Evolutionary conservation across 2,888 invertebrate genomes (phyloP).

Genomic region (Trichogramma evanescens): DNA sequence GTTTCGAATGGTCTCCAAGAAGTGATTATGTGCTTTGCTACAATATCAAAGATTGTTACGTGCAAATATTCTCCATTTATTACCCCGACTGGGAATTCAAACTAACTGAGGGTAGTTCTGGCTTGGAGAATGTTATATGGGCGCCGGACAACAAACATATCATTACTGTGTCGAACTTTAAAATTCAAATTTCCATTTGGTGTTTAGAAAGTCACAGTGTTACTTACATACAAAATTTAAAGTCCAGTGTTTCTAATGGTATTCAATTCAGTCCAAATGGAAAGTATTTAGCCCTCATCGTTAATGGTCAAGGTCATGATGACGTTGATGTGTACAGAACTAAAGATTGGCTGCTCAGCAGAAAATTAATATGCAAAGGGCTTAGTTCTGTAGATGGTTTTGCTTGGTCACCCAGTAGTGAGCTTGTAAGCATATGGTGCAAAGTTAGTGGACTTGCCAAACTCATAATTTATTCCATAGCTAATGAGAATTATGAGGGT

Average conservation of each 20-base stretch:
- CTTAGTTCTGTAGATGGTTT: conserved; percentile 37
- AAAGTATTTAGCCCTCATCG: conserved; percentile 32
- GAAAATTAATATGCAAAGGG: conserved; percentile 40
- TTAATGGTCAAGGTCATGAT: conserved; percentile 31
- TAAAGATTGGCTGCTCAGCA: conserved; percentile 37
- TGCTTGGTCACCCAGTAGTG: conserved; percentile 41
- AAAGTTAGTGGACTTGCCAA: conserved; percentile 35
- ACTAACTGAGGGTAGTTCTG: conserved; percentile 51
- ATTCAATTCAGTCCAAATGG: conserved; percentile 34
- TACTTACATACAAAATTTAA: conserved; percentile 36
- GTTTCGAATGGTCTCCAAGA: conserved; percentile 43
- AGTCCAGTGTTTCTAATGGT: conserved; percentile 31
- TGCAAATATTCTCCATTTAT: conserved; percentile 50
- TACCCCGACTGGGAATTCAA: conserved; percentile 53
- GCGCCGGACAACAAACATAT: conserved; percentile 51
- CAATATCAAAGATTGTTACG: conserved; percentile 33
- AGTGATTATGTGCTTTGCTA: conserved; percentile 41
- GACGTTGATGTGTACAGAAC: conserved; percentile 39
- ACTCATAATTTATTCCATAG: conserved; percentile 38
- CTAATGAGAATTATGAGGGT: conserved; percentile 36
- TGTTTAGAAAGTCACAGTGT: conserved; percentile 33
- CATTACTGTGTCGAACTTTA: conserved; percentile 50
- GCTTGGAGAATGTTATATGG: conserved; percentile 50
- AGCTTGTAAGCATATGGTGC: conserved; percentile 42
- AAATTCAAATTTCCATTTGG: conserved; percentile 45